Conservation (phyloP, 2,797 vertebrate species). For the Epinephelus malabaricus region DNA sequence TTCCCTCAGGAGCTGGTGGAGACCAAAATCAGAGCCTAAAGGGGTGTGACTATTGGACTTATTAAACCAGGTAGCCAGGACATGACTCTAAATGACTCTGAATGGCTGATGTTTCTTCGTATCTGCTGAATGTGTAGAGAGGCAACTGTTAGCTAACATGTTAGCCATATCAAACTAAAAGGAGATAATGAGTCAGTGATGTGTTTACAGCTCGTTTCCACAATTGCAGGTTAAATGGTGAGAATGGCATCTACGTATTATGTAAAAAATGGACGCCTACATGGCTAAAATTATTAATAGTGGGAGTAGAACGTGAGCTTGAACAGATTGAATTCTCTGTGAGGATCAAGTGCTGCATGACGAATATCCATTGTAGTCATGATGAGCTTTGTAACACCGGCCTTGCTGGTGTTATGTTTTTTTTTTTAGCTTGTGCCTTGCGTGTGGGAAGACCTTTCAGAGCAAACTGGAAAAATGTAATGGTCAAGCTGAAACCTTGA, state of each 20-base stretch:
- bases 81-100: too few species aligned
- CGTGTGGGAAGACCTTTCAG: neutral
- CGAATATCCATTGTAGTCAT: neutral
- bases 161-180: neutral
- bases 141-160: neutral
- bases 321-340: neutral
- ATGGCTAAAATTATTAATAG: neutral
- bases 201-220: neutral
- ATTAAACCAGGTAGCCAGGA: too few species aligned
- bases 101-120: too few species aligned
- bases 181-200: neutral
- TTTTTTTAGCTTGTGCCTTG: neutral
- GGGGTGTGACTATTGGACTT: too few species aligned
- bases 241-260: neutral
- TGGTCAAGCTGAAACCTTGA: conserved; percentile 1
- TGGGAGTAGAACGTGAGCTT: conserved; percentile 10
- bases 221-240: neutral
- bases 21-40: too few species aligned
- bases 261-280: neutral
- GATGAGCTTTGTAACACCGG: neutral
- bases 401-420: too few species aligned
- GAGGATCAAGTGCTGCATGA: neutral
- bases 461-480: neutral
- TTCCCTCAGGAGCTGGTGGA: too few species aligned
- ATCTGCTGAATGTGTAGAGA: neutral